These are phyloP conservation scores for Enteromius anoplus DNA, from an alignment of 2,797 vertebrate species.

Conservation along the genomic window DNA sequence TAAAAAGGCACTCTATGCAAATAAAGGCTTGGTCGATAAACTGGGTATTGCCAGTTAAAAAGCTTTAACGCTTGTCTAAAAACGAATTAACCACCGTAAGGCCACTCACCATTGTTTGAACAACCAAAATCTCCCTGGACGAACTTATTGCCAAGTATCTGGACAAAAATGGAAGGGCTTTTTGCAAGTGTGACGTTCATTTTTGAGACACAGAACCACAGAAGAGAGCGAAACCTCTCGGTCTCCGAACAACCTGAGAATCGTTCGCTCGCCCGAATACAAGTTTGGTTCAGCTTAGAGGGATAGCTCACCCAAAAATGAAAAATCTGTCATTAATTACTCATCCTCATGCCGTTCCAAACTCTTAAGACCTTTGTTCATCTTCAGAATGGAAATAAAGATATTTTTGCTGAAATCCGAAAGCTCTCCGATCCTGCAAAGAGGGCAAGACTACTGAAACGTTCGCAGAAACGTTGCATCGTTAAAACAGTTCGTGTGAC, in stretches of 20 bases:
- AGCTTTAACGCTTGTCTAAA: background rate
- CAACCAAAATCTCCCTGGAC: constrained; percentile 71
- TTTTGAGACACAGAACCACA: constrained; percentile 24
- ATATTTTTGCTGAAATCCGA: background rate
- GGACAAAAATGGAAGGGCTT: constrained; percentile 81
- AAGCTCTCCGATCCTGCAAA: too few species aligned
- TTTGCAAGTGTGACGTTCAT: constrained; percentile 59
- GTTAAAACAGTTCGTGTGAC: too few species aligned
- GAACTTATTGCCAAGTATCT: constrained; percentile 79
- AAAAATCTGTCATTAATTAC: background rate
- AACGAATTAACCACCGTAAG: constrained; percentile 1
- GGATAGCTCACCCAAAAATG: background rate
- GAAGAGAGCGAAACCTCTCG: background rate
- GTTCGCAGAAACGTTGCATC: too few species aligned
- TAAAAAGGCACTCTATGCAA: constrained; percentile 59
- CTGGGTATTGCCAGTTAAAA: constrained; percentile 24
- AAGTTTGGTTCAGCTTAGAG: background rate
- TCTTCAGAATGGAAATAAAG: background rate
- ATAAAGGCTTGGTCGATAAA: constrained; percentile 39
- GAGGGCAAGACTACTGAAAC: background rate
- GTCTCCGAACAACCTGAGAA: background rate
- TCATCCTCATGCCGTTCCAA: background rate
- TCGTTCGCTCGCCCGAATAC: background rate
- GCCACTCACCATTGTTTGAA: constrained; percentile 81
- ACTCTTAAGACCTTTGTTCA: too few species aligned